Percentiles rank a stretch among this genome's conserved stretches.
phyloP scores from a whole-genome alignment of 2,888 invertebrate genomes.

The Stenolophus ochropezus region DNA sequence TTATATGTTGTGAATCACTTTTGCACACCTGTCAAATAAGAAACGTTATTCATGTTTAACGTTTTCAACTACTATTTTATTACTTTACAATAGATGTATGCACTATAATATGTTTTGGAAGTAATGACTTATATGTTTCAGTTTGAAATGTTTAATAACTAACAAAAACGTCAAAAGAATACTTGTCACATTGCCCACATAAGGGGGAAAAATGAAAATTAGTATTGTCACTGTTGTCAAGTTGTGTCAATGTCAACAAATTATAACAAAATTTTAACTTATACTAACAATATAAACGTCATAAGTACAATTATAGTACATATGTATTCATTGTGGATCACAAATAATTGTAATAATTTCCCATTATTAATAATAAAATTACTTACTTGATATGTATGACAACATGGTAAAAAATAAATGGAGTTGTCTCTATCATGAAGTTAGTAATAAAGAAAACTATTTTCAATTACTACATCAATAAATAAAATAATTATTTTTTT shows the following conservation, averaged over 20 bases:
- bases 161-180: neutral
- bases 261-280: neutral
- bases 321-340: neutral
- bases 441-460: too few relatives aligned
- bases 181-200: neutral
- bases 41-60: conserved; percentile 28
- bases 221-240: neutral
- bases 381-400: neutral
- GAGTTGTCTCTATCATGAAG: too few relatives aligned
- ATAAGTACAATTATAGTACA: neutral
- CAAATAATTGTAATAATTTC: neutral
- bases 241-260: neutral
- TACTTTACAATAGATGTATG: conserved; percentile 14
- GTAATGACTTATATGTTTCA: neutral
- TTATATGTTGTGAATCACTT: conserved; percentile 16
- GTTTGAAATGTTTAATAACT: neutral
- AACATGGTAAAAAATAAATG: neutral
- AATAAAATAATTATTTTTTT: too few relatives aligned
- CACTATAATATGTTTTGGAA: neutral
- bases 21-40: conserved; percentile 49
- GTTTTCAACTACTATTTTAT: conserved; percentile 10
- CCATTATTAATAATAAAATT: neutral
- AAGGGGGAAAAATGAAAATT: neutral
- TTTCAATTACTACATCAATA: too few relatives aligned
- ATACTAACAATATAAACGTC: neutral